Base-by-base conservation (phyloP, 2,797 vertebrate species). In the Gambusia yucatana region DNA sequence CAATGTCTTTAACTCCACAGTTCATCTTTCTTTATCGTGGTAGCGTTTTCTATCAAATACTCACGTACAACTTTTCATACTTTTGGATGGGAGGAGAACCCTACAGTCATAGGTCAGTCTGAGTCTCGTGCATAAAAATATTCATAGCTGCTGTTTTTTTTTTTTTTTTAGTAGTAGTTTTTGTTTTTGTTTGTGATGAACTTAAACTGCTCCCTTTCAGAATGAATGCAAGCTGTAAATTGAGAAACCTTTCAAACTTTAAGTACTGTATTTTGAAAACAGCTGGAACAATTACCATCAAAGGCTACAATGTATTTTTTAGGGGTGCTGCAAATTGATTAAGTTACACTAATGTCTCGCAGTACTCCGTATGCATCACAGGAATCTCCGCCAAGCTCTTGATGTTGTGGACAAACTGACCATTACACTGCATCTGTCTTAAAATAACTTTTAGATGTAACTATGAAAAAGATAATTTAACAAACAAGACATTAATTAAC, bases 1-100 rank as follows among this genome's bases (percentile, higher is more conserved):
- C 67, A 28, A 50, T 72, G 16, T 79, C n/a, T 44, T 80, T 33
- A n/a, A 65, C 74, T 28, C 36, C 50, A 41, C 57, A 28, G 5
- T 61, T 48, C 25, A 41, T 16, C 13, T 6, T 28, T 50, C 20
- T 69, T 63, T 28, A 7, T 11, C 30, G 10, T 47, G 71, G 71
- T 28, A 74, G 72, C 33, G 7, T 65, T 74, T 81, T n/a, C 46
- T 41, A 63, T 43, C 44, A 47, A 7, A n/a, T 44, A 0, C 13
- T 47, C 50, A 77, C 36, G 39, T 52, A 75, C 50, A 41, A 57
- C 63, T 44, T 30, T 75, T 55, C 11, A 6, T 36, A 67, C 6
- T 50, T 41, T 36, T 33, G 6, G 75, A 28, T 77, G 46, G 14
- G 25, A 50, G 46, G 67, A 33, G 44, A 74, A 20, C 6, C 3